Percentiles rank a stretch among this genome's conserved stretches.
These are phyloP conservation scores for Archocentrus centrarchus DNA, from an alignment of 2,113 vertebrate genomes.

Conservation along the genomic window DNA sequence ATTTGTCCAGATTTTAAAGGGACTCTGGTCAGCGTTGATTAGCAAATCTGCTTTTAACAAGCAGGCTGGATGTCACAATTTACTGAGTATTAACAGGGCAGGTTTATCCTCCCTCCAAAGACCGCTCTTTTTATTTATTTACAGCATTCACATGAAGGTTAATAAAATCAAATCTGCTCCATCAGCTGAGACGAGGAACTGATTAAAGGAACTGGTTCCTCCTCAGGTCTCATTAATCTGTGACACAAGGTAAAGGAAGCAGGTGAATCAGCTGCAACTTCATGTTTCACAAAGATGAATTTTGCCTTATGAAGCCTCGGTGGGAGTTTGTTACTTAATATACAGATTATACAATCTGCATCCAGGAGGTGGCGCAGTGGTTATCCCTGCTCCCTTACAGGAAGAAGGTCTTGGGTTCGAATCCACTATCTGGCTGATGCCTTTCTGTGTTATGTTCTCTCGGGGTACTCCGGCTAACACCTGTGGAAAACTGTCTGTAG, in stretches of 20 bases:
- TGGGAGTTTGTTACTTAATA: too few species aligned
- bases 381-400: too few species aligned
- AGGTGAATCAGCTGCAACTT: neutral
- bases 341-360: too few species aligned
- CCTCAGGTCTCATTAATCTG: slow-evolving; percentile 17
- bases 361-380: too few species aligned
- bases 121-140: neutral
- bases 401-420: too few species aligned
- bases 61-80: neutral
- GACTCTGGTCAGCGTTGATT: neutral
- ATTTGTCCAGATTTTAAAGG: slow-evolving; percentile 16
- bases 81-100: neutral
- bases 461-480: too few species aligned
- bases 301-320: neutral
- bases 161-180: slow-evolving; percentile 7
- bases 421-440: too few species aligned
- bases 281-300: neutral
- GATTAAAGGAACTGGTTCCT: neutral
- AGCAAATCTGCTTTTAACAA: slow-evolving; percentile 22
- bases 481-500: too few species aligned
- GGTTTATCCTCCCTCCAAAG: neutral
- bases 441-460: too few species aligned
- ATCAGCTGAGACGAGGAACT: neutral
- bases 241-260: neutral
- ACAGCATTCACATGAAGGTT: neutral